Evolutionary conservation across 92 coral and sea anemone species (phyloP), one percentile per base, ranked within the genome.

Genomic region (Siderastrea radians): DNA sequence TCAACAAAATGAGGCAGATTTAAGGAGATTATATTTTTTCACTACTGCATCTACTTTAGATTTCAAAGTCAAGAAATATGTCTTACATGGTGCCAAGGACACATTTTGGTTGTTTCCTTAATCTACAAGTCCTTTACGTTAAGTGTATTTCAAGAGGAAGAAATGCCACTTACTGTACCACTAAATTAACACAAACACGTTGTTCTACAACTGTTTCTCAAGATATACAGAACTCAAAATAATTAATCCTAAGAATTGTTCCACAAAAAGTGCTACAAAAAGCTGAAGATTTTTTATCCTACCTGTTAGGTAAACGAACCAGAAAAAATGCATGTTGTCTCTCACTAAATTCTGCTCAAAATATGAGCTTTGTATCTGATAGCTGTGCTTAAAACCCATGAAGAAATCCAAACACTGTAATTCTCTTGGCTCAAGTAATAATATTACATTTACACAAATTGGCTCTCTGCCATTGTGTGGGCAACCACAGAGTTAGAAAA

Each of bases 291-390:
- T 15, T 67, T 81, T 45, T 63, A 43, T 7, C 83, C 68, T 75
- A 89, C 92, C 92, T 83, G 88, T 48, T 7, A 89, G n/a, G 16
- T 89, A 89, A 16, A 89, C 87, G 68, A 81, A 89, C 84, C 92
- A 89, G 77, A 82, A 89, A 63, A 53, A 82, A 57, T 83, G 79
- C 68, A 89, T 82, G 15, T 14, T 73, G 26, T 48, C 26, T 44
- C 19, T 60, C 14, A 10, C 2, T 6, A 61, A 53, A 73, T 72
- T 51, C 17, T 73, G 76, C 57, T 69, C 66, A 49, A 16, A 19
- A 10, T 49, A 11, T 5, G 83, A 49, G 58, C 17, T 78, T 66
- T 68, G 77, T 16, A 16, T 74, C 10, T 57, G 68, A 46, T n/a
- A 43, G 51, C 68, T 69, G 1, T 57, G 57, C 16, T 81, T 57